phyloP scores from a whole-genome alignment of 2,888 invertebrate genomes.

The Tuta absoluta region DNA sequence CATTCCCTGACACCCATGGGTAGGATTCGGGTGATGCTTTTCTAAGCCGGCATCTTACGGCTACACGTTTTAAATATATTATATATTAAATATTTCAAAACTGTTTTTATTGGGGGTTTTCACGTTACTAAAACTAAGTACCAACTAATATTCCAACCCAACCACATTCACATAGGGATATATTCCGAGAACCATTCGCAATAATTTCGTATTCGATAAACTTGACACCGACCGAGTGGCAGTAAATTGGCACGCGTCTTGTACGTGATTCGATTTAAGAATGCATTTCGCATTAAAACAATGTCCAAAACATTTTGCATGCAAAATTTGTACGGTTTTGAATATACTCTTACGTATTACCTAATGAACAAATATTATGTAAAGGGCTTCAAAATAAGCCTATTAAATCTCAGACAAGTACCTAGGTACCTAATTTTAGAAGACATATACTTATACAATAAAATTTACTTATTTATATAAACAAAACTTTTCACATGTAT shows the following conservation, averaged over 20 bases:
- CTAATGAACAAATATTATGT: background rate
- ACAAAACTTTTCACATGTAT: background rate
- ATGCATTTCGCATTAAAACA: slow-evolving; percentile 20
- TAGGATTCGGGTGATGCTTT: too few relatives aligned
- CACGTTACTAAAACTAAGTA: background rate
- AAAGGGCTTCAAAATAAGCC: background rate
- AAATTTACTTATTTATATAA: background rate
- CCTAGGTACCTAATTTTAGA: background rate
- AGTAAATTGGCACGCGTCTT: slow-evolving; percentile 26
- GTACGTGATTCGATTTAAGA: slow-evolving; percentile 17
- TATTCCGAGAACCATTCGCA: slow-evolving; percentile 32
- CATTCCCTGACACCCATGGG: too few relatives aligned
- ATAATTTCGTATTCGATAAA: slow-evolving; percentile 34
- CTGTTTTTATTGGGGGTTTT: background rate
- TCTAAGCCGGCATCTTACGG: too few relatives aligned
- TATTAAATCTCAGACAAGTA: background rate
- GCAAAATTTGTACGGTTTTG: background rate
- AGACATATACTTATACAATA: background rate
- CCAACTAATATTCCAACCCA: background rate
- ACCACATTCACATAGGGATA: background rate
- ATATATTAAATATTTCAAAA: too few relatives aligned
- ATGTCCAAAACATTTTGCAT: slow-evolving; percentile 22
- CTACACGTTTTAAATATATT: too few relatives aligned
- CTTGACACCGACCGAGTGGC: slow-evolving; percentile 28
- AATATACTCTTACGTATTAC: background rate